Percentiles rank a stretch among this genome's conserved stretches.
Evolutionary conservation across 2,888 invertebrate genomes (phyloP).

Genomic region (Acleris literana): DNA sequence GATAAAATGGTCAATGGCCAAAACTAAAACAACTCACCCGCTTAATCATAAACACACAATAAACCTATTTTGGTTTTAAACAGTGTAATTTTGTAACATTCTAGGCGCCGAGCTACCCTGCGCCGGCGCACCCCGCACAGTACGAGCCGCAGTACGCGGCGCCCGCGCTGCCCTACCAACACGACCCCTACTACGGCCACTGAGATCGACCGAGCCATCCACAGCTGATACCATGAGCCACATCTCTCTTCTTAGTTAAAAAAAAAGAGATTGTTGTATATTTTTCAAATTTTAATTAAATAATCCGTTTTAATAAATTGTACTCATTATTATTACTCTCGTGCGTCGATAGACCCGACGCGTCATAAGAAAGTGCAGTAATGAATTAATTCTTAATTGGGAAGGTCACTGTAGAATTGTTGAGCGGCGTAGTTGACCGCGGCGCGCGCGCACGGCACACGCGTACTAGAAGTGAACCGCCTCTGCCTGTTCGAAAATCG

Average conservation of each 20-base stretch:
- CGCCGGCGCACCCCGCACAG: constrained; percentile 36
- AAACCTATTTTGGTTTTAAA: too few relatives aligned
- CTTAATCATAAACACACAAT: too few relatives aligned
- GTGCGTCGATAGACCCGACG: constrained; percentile 14
- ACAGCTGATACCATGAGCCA: not conserved
- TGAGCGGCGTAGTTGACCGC: constrained; percentile 70
- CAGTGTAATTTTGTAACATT: too few relatives aligned
- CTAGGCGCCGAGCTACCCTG: constrained; percentile 32
- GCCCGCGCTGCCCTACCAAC: constrained; percentile 44
- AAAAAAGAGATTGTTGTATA: not conserved
- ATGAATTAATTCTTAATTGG: constrained; percentile 80
- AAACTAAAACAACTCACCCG: too few relatives aligned
- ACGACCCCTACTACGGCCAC: constrained; percentile 72
- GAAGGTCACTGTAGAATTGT: constrained; percentile 72
- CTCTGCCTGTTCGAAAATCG: constrained; percentile 61
- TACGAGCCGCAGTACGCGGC: constrained; percentile 37
- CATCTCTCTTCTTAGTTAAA: constrained; percentile 27
- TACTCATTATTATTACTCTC: constrained; percentile 25
- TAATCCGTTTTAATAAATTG: not conserved
- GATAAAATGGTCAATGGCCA: too few relatives aligned
- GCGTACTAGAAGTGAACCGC: constrained; percentile 80
- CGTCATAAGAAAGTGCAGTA: constrained; percentile 80
- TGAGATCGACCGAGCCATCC: constrained; percentile 41
- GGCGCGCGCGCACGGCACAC: constrained; percentile 77
- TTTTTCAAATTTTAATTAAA: constrained; percentile 13